Evolutionary conservation across 2,888 invertebrate genomes (phyloP).

Genomic region (Cheilosia grossa): DNA sequence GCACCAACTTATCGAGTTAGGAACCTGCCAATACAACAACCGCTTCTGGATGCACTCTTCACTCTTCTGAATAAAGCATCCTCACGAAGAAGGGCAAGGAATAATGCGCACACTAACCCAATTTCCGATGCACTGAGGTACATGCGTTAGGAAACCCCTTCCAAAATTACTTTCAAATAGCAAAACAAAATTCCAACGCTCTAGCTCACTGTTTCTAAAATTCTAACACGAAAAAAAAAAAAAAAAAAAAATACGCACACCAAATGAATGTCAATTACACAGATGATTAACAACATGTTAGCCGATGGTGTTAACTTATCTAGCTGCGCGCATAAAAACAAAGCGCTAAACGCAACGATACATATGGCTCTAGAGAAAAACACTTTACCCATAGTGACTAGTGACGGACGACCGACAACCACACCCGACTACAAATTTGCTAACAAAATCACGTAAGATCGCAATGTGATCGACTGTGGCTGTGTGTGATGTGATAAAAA

Average conservation of each 20-base stretch:
- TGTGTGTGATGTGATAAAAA: constrained; percentile 43
- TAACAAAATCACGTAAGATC: constrained; percentile 65
- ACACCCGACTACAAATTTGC: constrained; percentile 61
- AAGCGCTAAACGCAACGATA: neutral
- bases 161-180: constrained; percentile 24
- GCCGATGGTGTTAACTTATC: constrained; percentile 33
- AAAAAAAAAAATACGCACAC: neutral
- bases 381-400: neutral
- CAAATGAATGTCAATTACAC: constrained; percentile 43
- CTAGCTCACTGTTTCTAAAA: constrained; percentile 30
- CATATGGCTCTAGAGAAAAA: constrained; percentile 3
- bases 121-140: neutral
- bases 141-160: constrained; percentile 3
- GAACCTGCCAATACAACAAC: too few relatives aligned
- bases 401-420: constrained; percentile 38
- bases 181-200: constrained; percentile 36
- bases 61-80: too few relatives aligned
- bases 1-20: too few relatives aligned
- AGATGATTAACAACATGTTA: constrained; percentile 59
- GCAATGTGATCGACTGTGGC: constrained; percentile 24
- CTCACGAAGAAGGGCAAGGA: too few relatives aligned
- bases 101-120: too few relatives aligned
- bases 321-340: constrained; percentile 4
- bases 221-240: constrained; percentile 8
- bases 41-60: too few relatives aligned